phyloP scores from a whole-genome alignment of 2,888 invertebrate species.

The Folsomia candida region DNA sequence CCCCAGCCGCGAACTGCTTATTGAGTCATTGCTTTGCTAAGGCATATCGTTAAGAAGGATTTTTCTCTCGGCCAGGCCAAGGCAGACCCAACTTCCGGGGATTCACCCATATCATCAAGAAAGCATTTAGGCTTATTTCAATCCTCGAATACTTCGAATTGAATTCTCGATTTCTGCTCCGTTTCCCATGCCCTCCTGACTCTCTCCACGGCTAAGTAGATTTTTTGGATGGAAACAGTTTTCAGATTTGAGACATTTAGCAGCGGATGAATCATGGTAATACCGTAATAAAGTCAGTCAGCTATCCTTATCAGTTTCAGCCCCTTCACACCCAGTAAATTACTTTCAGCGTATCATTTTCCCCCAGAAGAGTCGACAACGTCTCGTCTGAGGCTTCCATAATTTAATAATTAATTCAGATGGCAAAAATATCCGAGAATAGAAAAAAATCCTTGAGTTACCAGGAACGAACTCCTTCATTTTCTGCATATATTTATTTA shows the following conservation, averaged over 20 bases:
- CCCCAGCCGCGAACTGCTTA: background rate
- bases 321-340: background rate
- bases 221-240: background rate
- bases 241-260: background rate
- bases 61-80: background rate
- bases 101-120: background rate
- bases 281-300: conserved; percentile 9
- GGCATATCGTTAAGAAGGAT: conserved; percentile 3
- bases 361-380: too few species aligned
- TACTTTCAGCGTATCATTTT: too few species aligned
- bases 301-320: conserved; percentile 6
- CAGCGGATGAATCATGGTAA: conserved; percentile 9
- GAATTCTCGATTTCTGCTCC: background rate
- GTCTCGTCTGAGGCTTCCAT: too few species aligned
- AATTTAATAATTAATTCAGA: too few species aligned
- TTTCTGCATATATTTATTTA: too few species aligned
- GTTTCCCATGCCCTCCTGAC: background rate
- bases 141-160: conserved; percentile 8
- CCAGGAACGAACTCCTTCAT: too few species aligned
- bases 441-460: too few species aligned
- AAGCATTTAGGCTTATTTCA: conserved; percentile 13
- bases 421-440: too few species aligned
- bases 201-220: too few species aligned
- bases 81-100: background rate
- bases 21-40: background rate